phyloP scores from a whole-genome alignment of 23 tunicate species.

The Ciona savignyi region DNA sequence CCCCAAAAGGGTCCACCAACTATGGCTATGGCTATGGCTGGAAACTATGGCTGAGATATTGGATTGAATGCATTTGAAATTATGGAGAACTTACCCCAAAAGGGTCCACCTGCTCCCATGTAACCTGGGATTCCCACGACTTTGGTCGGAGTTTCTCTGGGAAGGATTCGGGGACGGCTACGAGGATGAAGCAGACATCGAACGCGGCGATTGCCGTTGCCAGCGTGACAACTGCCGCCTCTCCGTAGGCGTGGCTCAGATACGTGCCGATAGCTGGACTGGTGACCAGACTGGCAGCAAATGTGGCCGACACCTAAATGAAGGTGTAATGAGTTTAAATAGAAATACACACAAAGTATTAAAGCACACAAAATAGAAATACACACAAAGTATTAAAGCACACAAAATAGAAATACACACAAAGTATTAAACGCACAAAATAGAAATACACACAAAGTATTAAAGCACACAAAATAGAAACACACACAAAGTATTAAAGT shows the following conservation, averaged over 20 bases:
- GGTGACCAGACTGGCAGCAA: constrained; percentile 96
- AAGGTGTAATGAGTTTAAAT: too few species aligned
- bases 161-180: constrained; percentile 95
- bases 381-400: too few species aligned
- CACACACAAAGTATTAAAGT: too few species aligned
- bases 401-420: too few species aligned
- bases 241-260: constrained; percentile 54
- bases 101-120: constrained; percentile 93
- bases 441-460: too few species aligned
- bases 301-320: constrained; percentile 89
- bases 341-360: too few species aligned
- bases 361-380: too few species aligned
- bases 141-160: constrained; percentile 67
- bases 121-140: constrained; percentile 48
- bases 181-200: constrained; percentile 82
- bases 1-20: too few species aligned
- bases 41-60: too few species aligned
- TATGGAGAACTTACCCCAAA: constrained; percentile 50
- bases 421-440: too few species aligned
- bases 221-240: constrained; percentile 58
- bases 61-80: not conserved
- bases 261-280: constrained; percentile 95
- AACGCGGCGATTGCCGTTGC: constrained; percentile 84
- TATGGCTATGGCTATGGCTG: too few species aligned
- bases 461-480: too few species aligned